Percentiles rank a stretch among this genome's conserved stretches.
phyloP scores from a whole-genome alignment of 1,140 invertebrate genomes.

The Stegodyphus mimosarum region DNA sequence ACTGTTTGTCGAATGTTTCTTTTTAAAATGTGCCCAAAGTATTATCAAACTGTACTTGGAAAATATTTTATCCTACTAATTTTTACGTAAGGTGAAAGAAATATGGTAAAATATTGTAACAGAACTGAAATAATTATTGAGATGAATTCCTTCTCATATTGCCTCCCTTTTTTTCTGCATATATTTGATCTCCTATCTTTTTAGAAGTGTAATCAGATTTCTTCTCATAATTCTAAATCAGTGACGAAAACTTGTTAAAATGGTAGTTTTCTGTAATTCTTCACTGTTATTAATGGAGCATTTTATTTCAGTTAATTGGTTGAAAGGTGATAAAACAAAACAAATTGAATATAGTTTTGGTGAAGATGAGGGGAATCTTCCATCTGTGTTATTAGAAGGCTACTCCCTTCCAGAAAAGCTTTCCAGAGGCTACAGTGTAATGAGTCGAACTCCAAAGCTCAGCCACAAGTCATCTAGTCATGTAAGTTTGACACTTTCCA shows the following conservation, averaged over 20 bases:
- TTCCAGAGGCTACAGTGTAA: slow-evolving; percentile 54
- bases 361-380: slow-evolving; percentile 63
- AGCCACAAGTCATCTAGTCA: slow-evolving; percentile 68
- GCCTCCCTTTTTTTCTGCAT: too few species aligned
- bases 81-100: too few species aligned
- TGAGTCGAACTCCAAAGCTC: slow-evolving; percentile 46
- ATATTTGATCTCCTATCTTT: too few species aligned
- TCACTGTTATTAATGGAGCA: background rate
- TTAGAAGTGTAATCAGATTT: too few species aligned
- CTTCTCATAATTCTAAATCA: too few species aligned
- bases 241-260: background rate
- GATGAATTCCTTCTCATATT: too few species aligned
- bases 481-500: slow-evolving; percentile 77
- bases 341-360: slow-evolving; percentile 58
- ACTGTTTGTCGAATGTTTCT: too few species aligned
- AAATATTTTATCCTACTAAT: too few species aligned
- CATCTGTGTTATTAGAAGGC: slow-evolving; percentile 39
- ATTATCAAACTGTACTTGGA: too few species aligned
- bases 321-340: slow-evolving; percentile 66
- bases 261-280: background rate
- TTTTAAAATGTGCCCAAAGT: too few species aligned
- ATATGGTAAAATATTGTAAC: too few species aligned
- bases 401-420: slow-evolving; percentile 58
- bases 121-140: too few species aligned
- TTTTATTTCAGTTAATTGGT: slow-evolving; percentile 71